Evolutionary conservation across 2,888 invertebrate genomes (phyloP).

Genomic region (Metallyticus violacea): DNA sequence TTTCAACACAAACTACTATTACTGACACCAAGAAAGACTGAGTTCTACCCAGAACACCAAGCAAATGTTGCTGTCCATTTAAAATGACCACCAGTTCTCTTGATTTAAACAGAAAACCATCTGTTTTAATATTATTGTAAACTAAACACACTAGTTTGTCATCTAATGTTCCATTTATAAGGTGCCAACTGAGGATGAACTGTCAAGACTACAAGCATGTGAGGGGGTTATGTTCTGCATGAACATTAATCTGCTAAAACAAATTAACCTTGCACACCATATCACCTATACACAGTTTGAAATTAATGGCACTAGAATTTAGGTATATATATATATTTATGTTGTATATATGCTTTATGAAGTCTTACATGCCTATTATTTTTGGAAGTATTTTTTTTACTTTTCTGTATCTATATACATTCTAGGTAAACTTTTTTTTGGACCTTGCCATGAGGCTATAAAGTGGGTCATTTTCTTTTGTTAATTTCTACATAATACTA

Average conservation of each 20-base stretch:
- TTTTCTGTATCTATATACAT: slow-evolving; percentile 19
- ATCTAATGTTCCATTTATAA: neutral
- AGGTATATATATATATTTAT: slow-evolving; percentile 9
- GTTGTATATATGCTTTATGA: slow-evolving; percentile 21
- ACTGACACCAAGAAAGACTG: neutral
- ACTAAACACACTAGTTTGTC: neutral
- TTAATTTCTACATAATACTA: slow-evolving; percentile 6
- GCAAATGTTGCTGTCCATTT: neutral
- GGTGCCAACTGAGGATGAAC: neutral
- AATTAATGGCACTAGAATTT: slow-evolving; percentile 32
- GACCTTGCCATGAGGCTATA: slow-evolving; percentile 20
- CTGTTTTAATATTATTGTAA: neutral
- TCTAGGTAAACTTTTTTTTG: slow-evolving; percentile 20
- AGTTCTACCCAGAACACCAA: neutral
- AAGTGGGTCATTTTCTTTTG: slow-evolving; percentile 16
- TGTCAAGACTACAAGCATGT: neutral
- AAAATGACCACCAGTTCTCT: neutral
- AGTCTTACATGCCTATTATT: slow-evolving; percentile 30
- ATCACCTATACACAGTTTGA: slow-evolving; percentile 20
- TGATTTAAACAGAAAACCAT: neutral
- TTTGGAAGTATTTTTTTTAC: slow-evolving; percentile 30
- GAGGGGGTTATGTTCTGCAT: neutral
- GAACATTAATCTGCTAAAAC: neutral
- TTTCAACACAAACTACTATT: neutral
- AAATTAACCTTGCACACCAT: slow-evolving; percentile 11